Evolutionary conservation across 2,113 vertebrate genomes (phyloP).

Genomic region (Manacus vitellinus): DNA sequence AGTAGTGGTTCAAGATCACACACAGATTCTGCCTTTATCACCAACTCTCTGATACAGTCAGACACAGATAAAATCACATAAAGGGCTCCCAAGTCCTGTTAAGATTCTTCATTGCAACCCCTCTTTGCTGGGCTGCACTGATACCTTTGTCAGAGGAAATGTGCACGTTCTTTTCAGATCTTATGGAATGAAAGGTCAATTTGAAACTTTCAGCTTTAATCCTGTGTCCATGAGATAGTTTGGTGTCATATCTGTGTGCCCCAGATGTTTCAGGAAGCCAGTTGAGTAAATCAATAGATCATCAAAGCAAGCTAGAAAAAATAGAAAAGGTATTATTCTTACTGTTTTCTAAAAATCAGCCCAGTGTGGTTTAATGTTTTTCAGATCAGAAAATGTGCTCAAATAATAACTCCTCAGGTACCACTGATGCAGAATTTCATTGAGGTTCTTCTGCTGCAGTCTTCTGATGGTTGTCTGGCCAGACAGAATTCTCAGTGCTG

Average conservation of each 20-base stretch:
- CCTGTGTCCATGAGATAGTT: constrained; percentile 14
- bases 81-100: not conserved
- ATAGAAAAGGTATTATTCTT: not conserved
- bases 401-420: not conserved
- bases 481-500: not conserved
- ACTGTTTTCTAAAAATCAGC: not conserved
- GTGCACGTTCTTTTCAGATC: not conserved
- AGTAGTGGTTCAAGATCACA: not conserved
- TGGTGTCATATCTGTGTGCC: not conserved
- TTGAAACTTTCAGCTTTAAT: constrained; percentile 43
- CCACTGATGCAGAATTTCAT: not conserved
- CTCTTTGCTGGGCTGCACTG: not conserved
- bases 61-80: not conserved
- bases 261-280: constrained; percentile 9
- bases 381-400: not conserved
- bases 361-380: not conserved
- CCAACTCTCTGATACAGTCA: not conserved
- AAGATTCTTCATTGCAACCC: not conserved
- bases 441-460: not conserved
- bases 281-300: constrained; percentile 34
- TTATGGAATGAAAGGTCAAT: constrained; percentile 22
- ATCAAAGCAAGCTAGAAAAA: constrained; percentile 23
- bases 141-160: not conserved
- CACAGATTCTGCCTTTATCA: not conserved
- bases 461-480: not conserved